Evolutionary conservation across 2,113 vertebrate genomes (phyloP), one percentile per base, ranked within the genome.

Genomic region (Raja brachyura): DNA sequence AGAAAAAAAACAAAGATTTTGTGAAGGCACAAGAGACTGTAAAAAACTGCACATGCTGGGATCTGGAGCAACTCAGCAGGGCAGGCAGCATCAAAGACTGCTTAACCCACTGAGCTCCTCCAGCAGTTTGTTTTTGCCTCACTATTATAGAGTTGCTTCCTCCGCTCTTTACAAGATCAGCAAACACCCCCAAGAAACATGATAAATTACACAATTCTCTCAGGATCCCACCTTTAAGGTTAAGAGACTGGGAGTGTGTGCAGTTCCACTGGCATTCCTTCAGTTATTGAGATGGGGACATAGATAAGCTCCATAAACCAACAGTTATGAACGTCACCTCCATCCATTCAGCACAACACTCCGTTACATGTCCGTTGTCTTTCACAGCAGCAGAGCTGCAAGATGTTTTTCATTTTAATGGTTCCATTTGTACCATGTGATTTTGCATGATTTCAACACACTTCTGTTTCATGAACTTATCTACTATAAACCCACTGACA

Each of bases 1-100:
- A 94, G 94, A 94, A 86, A 31, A 31, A 86, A 63, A 86, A 0
- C 13, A 63, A 63, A 86, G 25, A 16, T 0, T 0, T 48, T 48
- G 39, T 48, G 39, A 48, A 48, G 39, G 39, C 39, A 48, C 39
- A 48, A 48, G 0, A 48, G 39, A 48, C 39, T 48, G 39, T 48
- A 48, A 48, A 48, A 48, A 48, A 48, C 39, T 48, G 39, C 39
- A 48, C 39, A 48, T 48, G 39, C 39, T 48, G 39, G 39, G 39
- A 48, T 48, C 39, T 48, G 39, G 39, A 48, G 3, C 39, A 48
- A 48, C 39, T 48, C 39, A 48, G 39, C 39, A 48, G 39, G 39
- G 39, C 39, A 48, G 39, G 39, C 39, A 48, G 39, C 39, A 48
- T 48, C 39, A 48, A 48, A 48, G 39, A 48, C 39, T 48, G 39